Percentiles rank a stretch among this genome's conserved stretches.
Conservation (phyloP, 1,140 invertebrate genomes). For the Bemisia tabaci region DNA sequence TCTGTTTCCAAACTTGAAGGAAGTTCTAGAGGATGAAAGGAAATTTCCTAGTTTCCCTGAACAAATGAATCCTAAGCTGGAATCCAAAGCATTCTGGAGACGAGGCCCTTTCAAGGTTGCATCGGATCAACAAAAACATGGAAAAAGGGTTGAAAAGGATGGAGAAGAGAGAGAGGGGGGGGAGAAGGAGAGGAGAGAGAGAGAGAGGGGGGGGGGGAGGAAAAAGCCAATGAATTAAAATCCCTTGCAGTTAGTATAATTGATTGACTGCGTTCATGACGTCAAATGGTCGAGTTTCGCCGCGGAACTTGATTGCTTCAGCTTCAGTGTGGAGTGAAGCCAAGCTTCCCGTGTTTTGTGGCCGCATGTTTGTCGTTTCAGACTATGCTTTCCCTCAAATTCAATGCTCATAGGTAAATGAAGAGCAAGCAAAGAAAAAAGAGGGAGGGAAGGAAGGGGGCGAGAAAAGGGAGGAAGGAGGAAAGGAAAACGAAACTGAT, state of each 20-base stretch:
- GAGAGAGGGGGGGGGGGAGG: not conserved
- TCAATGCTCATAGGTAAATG: no score
- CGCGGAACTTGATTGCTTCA: no score
- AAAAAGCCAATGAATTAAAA: not conserved
- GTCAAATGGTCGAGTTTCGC: no score
- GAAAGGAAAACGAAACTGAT: not conserved
- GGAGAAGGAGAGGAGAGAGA: not conserved
- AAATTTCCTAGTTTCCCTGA: not conserved
- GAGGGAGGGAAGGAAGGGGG: not conserved
- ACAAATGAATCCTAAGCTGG: not conserved
- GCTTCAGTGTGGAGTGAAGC: no score
- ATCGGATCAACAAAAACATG: slow-evolving; percentile 1
- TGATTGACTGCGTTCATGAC: no score
- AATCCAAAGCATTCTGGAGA: not conserved
- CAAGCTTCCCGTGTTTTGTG: no score
- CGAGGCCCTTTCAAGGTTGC: no score
- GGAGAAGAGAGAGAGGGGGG: slow-evolving; percentile 1
- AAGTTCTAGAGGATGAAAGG: no score
- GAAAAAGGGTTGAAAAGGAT: slow-evolving; percentile 1
- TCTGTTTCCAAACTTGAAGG: no score
- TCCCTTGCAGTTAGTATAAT: no score
- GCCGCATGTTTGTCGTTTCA: no score
- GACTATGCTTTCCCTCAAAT: no score
- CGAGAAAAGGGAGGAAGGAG: not conserved
- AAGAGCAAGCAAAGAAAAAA: not conserved